Percentiles rank a stretch among this genome's conserved stretches.
Conservation (phyloP, 2,888 invertebrate genomes). For the Athalia circularis region DNA sequence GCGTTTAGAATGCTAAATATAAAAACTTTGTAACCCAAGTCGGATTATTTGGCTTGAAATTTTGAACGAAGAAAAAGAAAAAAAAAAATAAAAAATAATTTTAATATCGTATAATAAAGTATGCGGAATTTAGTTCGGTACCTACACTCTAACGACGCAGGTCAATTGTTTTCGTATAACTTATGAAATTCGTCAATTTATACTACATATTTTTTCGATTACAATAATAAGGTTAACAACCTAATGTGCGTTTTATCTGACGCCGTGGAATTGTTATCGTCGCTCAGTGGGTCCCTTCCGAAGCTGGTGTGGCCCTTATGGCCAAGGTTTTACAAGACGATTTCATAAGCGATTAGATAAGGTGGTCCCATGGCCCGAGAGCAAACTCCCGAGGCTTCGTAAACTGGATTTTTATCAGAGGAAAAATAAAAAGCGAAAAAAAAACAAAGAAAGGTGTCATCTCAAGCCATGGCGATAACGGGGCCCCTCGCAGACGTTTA, state of each 20-base stretch:
- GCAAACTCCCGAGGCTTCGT: conserved; percentile 52
- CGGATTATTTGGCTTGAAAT: conserved; percentile 14
- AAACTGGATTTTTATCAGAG: conserved; percentile 60
- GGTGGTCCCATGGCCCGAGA: conserved; percentile 48
- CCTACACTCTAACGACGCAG: neutral
- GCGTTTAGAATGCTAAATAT: conserved; percentile 37
- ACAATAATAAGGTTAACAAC: conserved; percentile 33
- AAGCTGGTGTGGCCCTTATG: conserved; percentile 18
- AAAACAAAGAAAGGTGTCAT: conserved; percentile 50
- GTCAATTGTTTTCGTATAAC: no score
- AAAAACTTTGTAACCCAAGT: conserved; percentile 27
- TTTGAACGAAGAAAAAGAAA: neutral
- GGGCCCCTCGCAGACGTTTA: neutral
- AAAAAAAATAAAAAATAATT: neutral
- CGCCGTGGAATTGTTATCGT: conserved; percentile 35
- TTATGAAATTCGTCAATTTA: no score
- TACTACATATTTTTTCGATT: neutral
- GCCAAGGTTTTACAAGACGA: conserved; percentile 42
- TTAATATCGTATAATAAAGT: neutral
- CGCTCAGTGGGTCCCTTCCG: conserved; percentile 12
- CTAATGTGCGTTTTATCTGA: conserved; percentile 13
- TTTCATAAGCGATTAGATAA: conserved; percentile 42
- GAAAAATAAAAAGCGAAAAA: conserved; percentile 44
- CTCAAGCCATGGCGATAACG: conserved; percentile 27
- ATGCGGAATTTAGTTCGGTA: neutral